A percentile compares a stretch with the other conserved stretches of the same genome.
phyloP scores from a whole-genome alignment of 2,888 invertebrate species.

The Metallyticus violacea region DNA sequence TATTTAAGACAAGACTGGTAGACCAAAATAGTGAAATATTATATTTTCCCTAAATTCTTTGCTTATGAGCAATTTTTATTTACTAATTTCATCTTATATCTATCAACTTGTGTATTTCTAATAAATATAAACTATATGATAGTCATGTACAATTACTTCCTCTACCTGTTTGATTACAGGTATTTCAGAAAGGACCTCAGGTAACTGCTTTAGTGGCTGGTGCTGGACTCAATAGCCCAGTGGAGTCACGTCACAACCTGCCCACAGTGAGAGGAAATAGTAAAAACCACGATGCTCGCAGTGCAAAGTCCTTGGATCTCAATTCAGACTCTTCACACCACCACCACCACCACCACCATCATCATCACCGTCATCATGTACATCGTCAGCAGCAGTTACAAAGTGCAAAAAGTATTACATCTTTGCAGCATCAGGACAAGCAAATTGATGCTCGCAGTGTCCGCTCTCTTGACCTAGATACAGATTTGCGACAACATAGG shows the following conservation, averaged over 20 bases:
- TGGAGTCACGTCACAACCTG: constrained; percentile 42
- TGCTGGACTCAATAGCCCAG: constrained; percentile 36
- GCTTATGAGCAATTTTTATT: no score
- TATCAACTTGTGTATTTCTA: no score
- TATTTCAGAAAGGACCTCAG: constrained; percentile 78
- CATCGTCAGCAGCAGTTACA: constrained; percentile 17
- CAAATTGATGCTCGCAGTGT: constrained; percentile 58
- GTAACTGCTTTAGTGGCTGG: constrained; percentile 62
- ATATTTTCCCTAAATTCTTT: no score
- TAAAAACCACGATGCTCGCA: constrained; percentile 41
- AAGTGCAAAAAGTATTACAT: constrained; percentile 30
- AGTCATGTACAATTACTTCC: no score
- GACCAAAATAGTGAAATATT: no score
- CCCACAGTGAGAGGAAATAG: constrained; percentile 39
- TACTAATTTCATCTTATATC: no score
- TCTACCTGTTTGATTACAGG: constrained; percentile 37
- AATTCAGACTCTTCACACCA: constrained; percentile 52
- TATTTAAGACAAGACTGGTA: no score
- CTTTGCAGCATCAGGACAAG: constrained; percentile 25
- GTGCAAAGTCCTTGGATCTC: constrained; percentile 50
- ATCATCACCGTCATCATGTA: constrained; percentile 14
- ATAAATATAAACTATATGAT: no score
- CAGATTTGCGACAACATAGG: constrained; percentile 49
- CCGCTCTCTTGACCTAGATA: constrained; percentile 74
- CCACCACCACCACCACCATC: constrained; percentile 49